These are phyloP conservation scores for Dysdera silvatica DNA, from an alignment of 1,140 invertebrate genomes.

Conservation along the genomic window DNA sequence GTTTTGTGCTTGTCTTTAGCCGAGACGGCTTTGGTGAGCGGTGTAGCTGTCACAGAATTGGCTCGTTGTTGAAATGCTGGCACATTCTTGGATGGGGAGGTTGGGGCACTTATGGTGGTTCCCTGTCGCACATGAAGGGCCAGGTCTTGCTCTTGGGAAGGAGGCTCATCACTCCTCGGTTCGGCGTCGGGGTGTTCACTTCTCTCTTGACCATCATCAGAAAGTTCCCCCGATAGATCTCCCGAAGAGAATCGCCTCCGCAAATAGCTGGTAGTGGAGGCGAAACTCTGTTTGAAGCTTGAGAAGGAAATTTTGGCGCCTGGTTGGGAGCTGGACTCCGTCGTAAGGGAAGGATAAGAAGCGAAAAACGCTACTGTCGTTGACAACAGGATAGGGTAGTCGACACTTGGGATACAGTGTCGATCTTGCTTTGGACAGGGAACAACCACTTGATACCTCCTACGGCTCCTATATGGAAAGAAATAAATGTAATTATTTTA, in stretches of 20 bases:
- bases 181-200: conserved; percentile 13
- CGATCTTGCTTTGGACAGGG: too few relatives aligned
- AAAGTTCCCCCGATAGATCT: conserved; percentile 29
- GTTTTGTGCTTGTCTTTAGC: conserved; percentile 88
- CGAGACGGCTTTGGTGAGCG: conserved; percentile 59
- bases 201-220: conserved; percentile 14
- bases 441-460: too few relatives aligned
- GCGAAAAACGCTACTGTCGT: too few relatives aligned
- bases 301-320: conserved; percentile 92
- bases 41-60: conserved; percentile 40
- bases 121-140: conserved; percentile 53
- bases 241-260: conserved; percentile 65
- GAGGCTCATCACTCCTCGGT: background rate
- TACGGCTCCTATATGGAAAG: too few relatives aligned
- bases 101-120: conserved; percentile 72
- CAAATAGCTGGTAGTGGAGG: conserved; percentile 92
- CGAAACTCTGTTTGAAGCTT: conserved; percentile 88
- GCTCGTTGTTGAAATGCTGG: conserved; percentile 35
- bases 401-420: too few relatives aligned
- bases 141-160: conserved; percentile 49
- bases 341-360: background rate
- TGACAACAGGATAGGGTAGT: too few relatives aligned
- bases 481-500: too few relatives aligned
- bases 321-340: conserved; percentile 19
- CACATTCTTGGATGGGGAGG: conserved; percentile 66